phyloP scores from a whole-genome alignment of 2,888 invertebrate species.

The Druceiella hillmani region DNA sequence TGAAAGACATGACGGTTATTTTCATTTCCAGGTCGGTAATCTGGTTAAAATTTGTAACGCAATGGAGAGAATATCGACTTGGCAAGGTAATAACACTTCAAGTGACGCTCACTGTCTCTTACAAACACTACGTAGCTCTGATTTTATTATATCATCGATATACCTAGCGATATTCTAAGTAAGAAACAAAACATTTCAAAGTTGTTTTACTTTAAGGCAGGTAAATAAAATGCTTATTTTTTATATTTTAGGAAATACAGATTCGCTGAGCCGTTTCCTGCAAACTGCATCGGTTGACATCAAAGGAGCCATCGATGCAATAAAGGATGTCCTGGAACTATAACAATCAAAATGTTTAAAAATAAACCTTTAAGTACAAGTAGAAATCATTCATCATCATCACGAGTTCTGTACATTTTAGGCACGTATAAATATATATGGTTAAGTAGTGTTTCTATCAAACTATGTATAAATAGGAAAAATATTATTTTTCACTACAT shows the following conservation, averaged over 20 bases:
- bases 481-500: no score
- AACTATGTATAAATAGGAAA: no score
- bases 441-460: no score
- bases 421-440: no score
- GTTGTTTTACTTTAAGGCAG: no score
- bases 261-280: conserved; percentile 15
- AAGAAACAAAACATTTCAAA: conserved; percentile 10
- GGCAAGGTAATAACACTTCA: conserved; percentile 17
- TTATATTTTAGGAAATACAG: conserved; percentile 14
- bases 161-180: conserved; percentile 17
- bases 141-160: conserved; percentile 16
- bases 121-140: conserved; percentile 17
- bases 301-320: conserved; percentile 14
- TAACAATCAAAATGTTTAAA: conserved; percentile 13
- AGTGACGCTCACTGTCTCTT: conserved; percentile 16
- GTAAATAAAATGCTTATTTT: not conserved
- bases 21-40: conserved; percentile 17
- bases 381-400: no score
- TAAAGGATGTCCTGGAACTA: conserved; percentile 12
- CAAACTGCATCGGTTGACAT: conserved; percentile 15
- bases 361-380: no score
- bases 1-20: conserved; percentile 17
- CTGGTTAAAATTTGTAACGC: conserved; percentile 19
- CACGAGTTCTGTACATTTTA: no score
- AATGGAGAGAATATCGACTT: conserved; percentile 16